Evolutionary conservation across 2,888 invertebrate species (phyloP), one percentile per base, ranked within the genome.

Genomic region (Clepsis dumicolana): DNA sequence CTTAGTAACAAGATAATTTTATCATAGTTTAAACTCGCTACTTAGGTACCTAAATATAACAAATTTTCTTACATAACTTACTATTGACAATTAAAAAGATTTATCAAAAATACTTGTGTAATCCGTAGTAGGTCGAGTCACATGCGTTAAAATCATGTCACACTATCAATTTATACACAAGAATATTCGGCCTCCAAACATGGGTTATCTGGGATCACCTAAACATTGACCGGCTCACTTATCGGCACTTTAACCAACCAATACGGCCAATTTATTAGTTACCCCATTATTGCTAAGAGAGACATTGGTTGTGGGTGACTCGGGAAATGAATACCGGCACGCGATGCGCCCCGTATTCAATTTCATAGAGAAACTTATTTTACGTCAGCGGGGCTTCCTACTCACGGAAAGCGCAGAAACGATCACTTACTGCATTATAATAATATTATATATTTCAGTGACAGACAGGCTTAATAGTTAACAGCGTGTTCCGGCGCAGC

Each of bases 311-410:
- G 80, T 74, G 80, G 81, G 80, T 78, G 80, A 80, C 81, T 82
- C 74, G 75, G 82, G 78, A 85, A 89, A 87, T 88, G 83, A 82
- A 83, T 71, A 72, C 62, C 71, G 72, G 77, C 91, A 92, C 91
- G 92, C 92, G 82, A 91, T 81, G 82, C 69, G 48, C 72, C 75
- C 79, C 78, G 76, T 87, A 90, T 90, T 91, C 88, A 91, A 91
- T 92, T 90, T 90, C 86, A 86, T 88, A 89, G 85, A 84, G 80
- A 86, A 90, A 89, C 86, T 89, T 90, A 88, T 87, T 88, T 87
- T 84, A 87, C 86, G 85, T 83, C 79, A 79, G 77, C 80, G 73
- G 75, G 73, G 80, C 83, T 82, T 82, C 85, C 80, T 77, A 77
- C 83, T 83, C 88, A 89, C 88, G 90, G 76, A 86, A 80, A 80